phyloP scores from a whole-genome alignment of 1,140 invertebrate species.

The Arion vulgaris region DNA sequence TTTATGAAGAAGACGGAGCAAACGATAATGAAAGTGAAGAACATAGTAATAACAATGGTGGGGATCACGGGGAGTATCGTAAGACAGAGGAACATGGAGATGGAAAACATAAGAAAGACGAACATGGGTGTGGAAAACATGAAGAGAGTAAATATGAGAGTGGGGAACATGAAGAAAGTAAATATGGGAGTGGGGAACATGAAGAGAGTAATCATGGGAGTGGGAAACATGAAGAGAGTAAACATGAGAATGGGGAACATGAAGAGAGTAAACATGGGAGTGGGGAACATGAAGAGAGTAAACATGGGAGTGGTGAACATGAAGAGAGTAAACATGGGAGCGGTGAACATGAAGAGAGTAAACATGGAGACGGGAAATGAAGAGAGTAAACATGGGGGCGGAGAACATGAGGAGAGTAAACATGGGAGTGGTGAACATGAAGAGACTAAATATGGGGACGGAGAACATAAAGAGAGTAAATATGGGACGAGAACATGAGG shows the following conservation, averaged over 20 bases:
- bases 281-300: neutral
- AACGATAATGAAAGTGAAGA: neutral
- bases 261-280: neutral
- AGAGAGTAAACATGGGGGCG: neutral
- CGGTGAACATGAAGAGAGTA: neutral
- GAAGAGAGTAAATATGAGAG: neutral
- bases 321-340: neutral
- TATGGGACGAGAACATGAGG: neutral
- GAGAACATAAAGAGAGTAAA: neutral
- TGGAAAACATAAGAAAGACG: neutral
- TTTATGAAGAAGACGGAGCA: neutral
- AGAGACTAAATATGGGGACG: neutral
- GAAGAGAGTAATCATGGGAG: neutral
- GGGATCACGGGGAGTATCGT: neutral
- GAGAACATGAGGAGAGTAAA: neutral
- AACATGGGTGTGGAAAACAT: neutral
- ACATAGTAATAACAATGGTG: neutral
- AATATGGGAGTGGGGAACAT: neutral
- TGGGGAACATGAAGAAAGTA: neutral
- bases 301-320: neutral
- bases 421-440: neutral
- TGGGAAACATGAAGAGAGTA: neutral
- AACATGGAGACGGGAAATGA: neutral
- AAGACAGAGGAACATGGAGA: neutral
- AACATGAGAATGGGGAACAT: neutral